Evolutionary conservation across 2,888 invertebrate species (phyloP).

Genomic region (Dorcus parallelipipedus): DNA sequence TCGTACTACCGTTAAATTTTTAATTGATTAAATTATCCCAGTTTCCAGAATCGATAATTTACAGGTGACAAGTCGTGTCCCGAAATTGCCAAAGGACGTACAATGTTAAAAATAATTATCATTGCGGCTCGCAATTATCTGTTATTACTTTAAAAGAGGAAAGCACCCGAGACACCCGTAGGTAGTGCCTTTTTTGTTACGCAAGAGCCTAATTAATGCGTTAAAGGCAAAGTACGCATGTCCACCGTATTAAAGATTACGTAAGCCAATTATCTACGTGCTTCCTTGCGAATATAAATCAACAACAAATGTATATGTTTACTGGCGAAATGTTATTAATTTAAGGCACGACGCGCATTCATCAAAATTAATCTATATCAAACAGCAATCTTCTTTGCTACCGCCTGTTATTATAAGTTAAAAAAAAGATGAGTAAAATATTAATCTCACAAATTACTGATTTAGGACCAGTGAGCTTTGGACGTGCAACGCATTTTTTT

Average conservation of each 20-base stretch:
- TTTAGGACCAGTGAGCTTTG: conserved; percentile 6
- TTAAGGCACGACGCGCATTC: conserved; percentile 2
- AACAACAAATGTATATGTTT: too few species aligned
- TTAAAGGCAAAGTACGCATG: too few species aligned
- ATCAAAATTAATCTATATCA: conserved; percentile 26
- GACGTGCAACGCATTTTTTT: conserved; percentile 17
- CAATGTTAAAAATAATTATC: conserved; percentile 4
- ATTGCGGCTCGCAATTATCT: conserved; percentile 1
- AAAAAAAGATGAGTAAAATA: conserved; percentile 7
- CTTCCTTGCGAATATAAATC: too few species aligned
- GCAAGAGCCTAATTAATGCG: too few species aligned
- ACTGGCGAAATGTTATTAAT: too few species aligned
- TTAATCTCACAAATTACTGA: conserved; percentile 19
- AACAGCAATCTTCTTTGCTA: conserved; percentile 18
- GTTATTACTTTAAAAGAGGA: conserved; percentile 1
- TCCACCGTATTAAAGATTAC: too few species aligned
- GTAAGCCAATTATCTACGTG: too few species aligned
- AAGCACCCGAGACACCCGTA: too few species aligned
- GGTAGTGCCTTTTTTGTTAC: too few species aligned
- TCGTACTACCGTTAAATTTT: conserved; percentile 4
- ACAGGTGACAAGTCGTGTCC: not conserved
- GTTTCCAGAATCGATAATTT: not conserved
- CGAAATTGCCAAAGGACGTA: not conserved
- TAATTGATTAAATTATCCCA: conserved; percentile 3
- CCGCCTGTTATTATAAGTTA: conserved; percentile 11